A percentile compares a stretch with the other conserved stretches of the same genome.
These are phyloP conservation scores for Agrochola litura DNA, from an alignment of 2,888 invertebrate genomes.

Conservation along the genomic window DNA sequence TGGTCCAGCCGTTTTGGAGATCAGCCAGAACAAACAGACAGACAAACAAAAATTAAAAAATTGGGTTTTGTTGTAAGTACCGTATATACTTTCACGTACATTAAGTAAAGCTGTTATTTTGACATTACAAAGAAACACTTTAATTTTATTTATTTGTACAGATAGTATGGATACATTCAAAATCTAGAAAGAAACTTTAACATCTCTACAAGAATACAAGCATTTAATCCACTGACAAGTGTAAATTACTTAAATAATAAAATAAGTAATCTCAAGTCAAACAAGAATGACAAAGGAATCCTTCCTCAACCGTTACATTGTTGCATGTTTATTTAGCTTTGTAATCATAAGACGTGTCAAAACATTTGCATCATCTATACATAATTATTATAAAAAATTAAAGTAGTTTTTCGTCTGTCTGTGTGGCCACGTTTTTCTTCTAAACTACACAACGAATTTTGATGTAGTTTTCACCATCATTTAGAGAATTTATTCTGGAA, in stretches of 20 bases:
- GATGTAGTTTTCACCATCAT: neutral
- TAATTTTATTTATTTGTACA: too few relatives aligned
- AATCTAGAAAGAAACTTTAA: neutral
- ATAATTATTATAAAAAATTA: neutral
- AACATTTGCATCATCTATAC: constrained; percentile 17
- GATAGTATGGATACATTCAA: too few relatives aligned
- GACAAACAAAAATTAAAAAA: too few relatives aligned
- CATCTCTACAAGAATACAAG: neutral
- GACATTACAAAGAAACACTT: too few relatives aligned
- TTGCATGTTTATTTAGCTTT: constrained; percentile 8
- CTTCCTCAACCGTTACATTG: constrained; percentile 25
- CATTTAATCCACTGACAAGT: neutral
- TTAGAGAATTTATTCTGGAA: neutral
- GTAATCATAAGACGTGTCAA: constrained; percentile 7
- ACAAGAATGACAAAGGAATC: constrained; percentile 3
- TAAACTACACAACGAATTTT: neutral
- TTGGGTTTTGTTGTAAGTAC: too few relatives aligned
- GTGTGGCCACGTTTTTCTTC: too few relatives aligned
- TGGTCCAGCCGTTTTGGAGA: too few relatives aligned
- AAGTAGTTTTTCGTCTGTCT: neutral
- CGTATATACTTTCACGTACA: too few relatives aligned
- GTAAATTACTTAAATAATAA: neutral
- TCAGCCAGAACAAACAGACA: too few relatives aligned
- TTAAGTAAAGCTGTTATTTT: too few relatives aligned
- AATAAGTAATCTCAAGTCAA: constrained; percentile 8